A percentile compares a stretch with the other conserved stretches of the same genome.
Conservation (phyloP, 1,140 invertebrate species). For the Trissolcus basalis region DNA sequence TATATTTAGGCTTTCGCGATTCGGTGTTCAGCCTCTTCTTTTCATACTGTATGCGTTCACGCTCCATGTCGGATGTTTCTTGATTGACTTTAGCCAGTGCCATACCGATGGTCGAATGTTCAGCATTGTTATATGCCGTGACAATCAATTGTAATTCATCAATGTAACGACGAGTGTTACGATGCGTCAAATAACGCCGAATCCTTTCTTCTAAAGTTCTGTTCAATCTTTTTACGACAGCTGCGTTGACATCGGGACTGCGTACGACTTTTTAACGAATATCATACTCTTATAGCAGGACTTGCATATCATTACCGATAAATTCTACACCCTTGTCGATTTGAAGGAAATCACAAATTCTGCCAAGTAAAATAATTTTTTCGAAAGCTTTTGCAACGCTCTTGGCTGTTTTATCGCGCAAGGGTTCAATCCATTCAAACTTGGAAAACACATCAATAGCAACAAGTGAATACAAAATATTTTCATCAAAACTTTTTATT, state of each 20-base stretch:
- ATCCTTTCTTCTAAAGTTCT: neutral
- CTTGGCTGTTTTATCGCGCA: constrained; percentile 11
- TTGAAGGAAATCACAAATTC: too few relatives aligned
- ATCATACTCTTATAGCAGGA: neutral
- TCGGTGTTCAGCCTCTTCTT: neutral
- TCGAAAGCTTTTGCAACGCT: too few relatives aligned
- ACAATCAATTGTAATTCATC: neutral
- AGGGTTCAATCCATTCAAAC: constrained; percentile 28
- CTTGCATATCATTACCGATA: too few relatives aligned
- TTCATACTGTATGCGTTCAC: neutral
- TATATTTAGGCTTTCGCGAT: neutral
- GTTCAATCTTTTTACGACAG: neutral
- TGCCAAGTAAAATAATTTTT: too few relatives aligned
- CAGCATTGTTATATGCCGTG: neutral
- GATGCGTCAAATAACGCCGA: neutral
- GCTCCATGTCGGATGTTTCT: neutral
- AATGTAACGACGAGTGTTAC: neutral
- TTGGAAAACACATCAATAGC: constrained; percentile 34
- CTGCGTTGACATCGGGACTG: neutral
- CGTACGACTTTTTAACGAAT: neutral
- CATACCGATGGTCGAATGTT: neutral
- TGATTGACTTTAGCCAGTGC: neutral
- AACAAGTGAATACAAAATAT: constrained; percentile 5
- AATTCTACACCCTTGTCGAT: too few relatives aligned
- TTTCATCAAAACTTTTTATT: constrained; percentile 11